A percentile compares a stretch with the other conserved stretches of the same genome.
Evolutionary conservation across 2,797 vertebrate species (phyloP).

Genomic region (Melanotaenia nigrans): DNA sequence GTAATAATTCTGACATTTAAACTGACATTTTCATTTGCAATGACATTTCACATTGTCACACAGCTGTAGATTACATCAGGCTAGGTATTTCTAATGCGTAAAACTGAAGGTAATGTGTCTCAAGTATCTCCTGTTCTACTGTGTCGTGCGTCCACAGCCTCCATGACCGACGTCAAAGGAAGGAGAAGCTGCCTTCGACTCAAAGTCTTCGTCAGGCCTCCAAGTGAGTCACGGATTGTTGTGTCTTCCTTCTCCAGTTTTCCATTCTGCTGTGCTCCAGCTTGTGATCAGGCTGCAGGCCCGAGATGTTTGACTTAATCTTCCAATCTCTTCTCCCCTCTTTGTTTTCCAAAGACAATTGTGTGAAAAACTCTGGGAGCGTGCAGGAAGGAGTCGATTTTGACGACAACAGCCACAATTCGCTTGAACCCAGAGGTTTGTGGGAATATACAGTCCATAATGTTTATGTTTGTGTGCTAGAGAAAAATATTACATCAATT

Average conservation of each 20-base stretch:
- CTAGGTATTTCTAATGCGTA: conserved; percentile 8
- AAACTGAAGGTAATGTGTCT: background rate
- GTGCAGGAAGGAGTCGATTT: conserved; percentile 96
- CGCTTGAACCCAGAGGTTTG: conserved; percentile 98
- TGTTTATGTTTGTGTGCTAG: conserved; percentile 2
- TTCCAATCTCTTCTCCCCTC: conserved; percentile 44
- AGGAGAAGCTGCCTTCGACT: conserved; percentile 93
- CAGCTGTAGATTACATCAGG: conserved; percentile 17
- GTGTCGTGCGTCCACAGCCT: conserved; percentile 84
- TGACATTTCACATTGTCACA: conserved; percentile 16
- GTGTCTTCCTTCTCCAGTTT: conserved; percentile 24
- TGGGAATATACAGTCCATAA: conserved; percentile 80
- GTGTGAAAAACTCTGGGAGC: conserved; percentile 92
- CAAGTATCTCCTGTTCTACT: conserved; percentile 27
- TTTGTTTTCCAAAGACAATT: conserved; percentile 89
- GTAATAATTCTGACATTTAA: conserved; percentile 30
- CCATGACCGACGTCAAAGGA: conserved; percentile 91
- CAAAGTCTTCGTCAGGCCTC: conserved; percentile 95
- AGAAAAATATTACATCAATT: too few relatives aligned
- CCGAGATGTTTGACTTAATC: conserved; percentile 52
- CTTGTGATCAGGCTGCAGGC: conserved; percentile 10
- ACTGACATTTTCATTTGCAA: conserved; percentile 25
- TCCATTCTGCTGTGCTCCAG: conserved; percentile 2
- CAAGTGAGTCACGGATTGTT: conserved; percentile 88
- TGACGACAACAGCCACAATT: conserved; percentile 98